Evolutionary conservation across 2,113 vertebrate genomes (phyloP).

Genomic region (Mastomys coucha): DNA sequence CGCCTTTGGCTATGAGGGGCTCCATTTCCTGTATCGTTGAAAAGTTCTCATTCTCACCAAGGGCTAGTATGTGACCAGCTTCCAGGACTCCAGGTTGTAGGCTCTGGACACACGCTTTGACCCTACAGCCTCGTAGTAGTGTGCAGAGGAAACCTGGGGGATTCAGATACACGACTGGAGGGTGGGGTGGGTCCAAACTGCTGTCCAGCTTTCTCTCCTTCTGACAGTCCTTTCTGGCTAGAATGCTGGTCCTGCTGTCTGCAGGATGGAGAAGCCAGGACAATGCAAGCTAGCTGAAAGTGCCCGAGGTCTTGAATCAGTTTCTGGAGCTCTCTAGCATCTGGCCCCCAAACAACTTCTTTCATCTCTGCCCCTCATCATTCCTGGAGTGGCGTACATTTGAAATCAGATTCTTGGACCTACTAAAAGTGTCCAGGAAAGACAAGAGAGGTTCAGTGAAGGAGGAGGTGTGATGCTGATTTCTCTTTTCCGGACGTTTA

Average conservation of each 20-base stretch:
- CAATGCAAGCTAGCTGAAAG: neutral
- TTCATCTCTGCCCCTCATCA: neutral
- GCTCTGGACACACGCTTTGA: neutral
- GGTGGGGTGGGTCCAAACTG: neutral
- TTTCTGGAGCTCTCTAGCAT: neutral
- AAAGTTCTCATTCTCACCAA: constrained; percentile 30
- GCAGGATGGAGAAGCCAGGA: neutral
- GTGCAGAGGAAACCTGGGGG: neutral
- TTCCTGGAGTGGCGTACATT: neutral
- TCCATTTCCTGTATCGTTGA: constrained; percentile 50
- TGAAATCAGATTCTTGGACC: neutral
- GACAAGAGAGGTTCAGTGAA: neutral
- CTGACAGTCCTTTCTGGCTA: neutral
- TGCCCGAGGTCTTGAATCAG: neutral
- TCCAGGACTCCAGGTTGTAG: neutral
- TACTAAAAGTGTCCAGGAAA: neutral
- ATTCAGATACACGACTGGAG: neutral
- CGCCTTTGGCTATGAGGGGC: constrained; percentile 37
- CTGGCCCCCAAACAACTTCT: neutral
- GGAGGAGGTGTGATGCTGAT: neutral
- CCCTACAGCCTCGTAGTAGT: neutral
- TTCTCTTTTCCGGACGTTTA: neutral
- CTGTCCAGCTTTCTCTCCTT: neutral
- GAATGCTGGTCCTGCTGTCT: neutral
- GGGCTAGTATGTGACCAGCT: neutral